A percentile compares a stretch with the other conserved stretches of the same genome.
Evolutionary conservation across 2,888 invertebrate genomes (phyloP).

Genomic region (Peribatodes rhomboidaria): DNA sequence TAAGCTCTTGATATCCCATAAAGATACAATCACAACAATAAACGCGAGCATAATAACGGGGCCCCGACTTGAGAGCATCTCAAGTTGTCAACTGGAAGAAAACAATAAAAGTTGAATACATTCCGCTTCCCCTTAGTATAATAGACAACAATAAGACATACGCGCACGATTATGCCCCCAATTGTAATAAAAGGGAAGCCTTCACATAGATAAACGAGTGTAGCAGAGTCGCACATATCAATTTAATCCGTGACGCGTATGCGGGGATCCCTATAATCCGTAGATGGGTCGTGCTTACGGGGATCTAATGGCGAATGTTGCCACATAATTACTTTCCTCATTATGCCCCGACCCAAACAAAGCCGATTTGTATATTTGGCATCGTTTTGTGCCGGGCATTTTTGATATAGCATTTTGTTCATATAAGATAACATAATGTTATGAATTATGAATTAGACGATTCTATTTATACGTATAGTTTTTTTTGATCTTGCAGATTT

Average conservation of each 20-base stretch:
- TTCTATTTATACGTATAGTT: too few relatives aligned
- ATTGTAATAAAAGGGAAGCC: constrained; percentile 80
- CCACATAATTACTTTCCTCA: constrained; percentile 80
- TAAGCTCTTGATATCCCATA: constrained; percentile 46
- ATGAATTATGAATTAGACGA: too few relatives aligned
- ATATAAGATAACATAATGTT: too few relatives aligned
- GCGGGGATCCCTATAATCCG: constrained; percentile 79
- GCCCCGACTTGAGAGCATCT: constrained; percentile 59
- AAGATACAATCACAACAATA: constrained; percentile 50
- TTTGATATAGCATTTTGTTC: neutral
- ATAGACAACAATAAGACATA: constrained; percentile 76
- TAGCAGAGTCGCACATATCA: constrained; percentile 79
- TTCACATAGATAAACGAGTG: constrained; percentile 81
- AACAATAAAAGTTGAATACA: constrained; percentile 68
- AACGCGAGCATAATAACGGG: constrained; percentile 51
- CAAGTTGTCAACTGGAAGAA: constrained; percentile 66
- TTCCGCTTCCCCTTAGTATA: constrained; percentile 60
- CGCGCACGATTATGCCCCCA: constrained; percentile 75
- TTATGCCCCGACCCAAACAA: constrained; percentile 64
- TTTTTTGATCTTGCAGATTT: neutral
- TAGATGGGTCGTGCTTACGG: constrained; percentile 70
- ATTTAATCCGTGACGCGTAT: constrained; percentile 78
- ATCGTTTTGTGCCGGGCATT: constrained; percentile 27
- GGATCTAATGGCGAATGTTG: constrained; percentile 74
- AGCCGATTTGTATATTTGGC: constrained; percentile 46